Evolutionary conservation across 2,797 vertebrate genomes (phyloP).

Genomic region (Peromyscus aztecus): DNA sequence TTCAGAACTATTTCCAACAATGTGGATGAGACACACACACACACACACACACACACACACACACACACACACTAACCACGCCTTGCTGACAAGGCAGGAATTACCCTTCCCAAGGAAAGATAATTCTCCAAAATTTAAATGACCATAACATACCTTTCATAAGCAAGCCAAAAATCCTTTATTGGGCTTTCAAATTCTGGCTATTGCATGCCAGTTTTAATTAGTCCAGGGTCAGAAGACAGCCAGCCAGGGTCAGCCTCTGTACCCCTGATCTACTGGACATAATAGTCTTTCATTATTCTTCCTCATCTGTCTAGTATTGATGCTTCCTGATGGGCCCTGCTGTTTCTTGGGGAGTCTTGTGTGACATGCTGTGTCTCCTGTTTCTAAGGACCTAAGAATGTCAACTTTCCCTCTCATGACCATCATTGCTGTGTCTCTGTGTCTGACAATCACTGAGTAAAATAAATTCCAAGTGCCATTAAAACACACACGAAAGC

Average conservation of each 20-base stretch:
- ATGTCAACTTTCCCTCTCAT: neutral
- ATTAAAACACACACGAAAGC: constrained; percentile 22
- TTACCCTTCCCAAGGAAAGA: neutral
- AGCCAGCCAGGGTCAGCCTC: neutral
- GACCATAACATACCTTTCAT: neutral
- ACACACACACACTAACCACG: neutral
- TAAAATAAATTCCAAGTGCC: constrained; percentile 45
- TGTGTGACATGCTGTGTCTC: neutral
- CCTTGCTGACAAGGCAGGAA: neutral
- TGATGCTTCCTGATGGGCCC: neutral
- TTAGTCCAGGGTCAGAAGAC: neutral
- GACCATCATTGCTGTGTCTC: constrained; percentile 16
- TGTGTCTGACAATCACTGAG: neutral
- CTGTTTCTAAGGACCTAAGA: constrained; percentile 19
- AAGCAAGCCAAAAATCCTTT: neutral
- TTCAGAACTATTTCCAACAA: neutral
- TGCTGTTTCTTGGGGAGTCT: neutral
- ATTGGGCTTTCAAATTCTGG: neutral
- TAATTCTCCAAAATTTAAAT: neutral
- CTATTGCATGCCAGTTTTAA: neutral
- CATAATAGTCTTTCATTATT: neutral
- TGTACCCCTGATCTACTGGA: neutral
- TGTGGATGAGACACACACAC: neutral
- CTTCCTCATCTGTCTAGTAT: neutral
- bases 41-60: neutral